Evolutionary conservation across 2,113 vertebrate genomes (phyloP).

Genomic region (Heterochromis multidens): DNA sequence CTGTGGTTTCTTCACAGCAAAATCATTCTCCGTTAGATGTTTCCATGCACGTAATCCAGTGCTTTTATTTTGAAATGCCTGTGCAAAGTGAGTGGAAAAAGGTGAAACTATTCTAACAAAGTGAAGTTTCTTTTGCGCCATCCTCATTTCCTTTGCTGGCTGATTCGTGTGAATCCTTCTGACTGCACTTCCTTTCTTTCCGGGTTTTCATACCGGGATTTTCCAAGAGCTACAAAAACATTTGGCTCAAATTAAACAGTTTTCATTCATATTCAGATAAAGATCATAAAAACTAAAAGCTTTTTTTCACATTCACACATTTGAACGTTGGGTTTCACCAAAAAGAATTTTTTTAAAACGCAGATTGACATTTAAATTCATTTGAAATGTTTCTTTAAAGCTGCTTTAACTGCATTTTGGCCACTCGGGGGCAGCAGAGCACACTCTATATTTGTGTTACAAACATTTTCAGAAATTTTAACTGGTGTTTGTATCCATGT

Average conservation of each 20-base stretch:
- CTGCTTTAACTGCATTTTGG: background rate
- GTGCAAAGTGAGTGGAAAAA: background rate
- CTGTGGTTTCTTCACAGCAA: background rate
- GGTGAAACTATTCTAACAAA: slow-evolving; percentile 10
- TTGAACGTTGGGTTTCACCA: slow-evolving; percentile 5
- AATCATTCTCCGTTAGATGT: background rate
- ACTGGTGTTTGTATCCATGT: no score
- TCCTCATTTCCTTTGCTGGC: background rate
- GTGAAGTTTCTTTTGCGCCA: background rate
- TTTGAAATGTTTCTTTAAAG: background rate
- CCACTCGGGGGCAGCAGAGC: background rate
- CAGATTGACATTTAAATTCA: background rate
- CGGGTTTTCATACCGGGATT: background rate
- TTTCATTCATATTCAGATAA: background rate
- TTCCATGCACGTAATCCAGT: slow-evolving; percentile 9
- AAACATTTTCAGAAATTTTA: fast-evolving
- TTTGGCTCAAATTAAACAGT: background rate
- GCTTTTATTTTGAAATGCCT: slow-evolving; percentile 11
- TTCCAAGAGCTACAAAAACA: background rate
- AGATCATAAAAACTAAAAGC: background rate
- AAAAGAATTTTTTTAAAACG: background rate
- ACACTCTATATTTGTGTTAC: fast-evolving
- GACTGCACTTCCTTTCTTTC: background rate
- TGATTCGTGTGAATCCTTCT: background rate
- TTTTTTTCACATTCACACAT: background rate